These are phyloP conservation scores for Metacarcinus magister DNA, from an alignment of 2,888 invertebrate genomes.

Conservation along the genomic window DNA sequence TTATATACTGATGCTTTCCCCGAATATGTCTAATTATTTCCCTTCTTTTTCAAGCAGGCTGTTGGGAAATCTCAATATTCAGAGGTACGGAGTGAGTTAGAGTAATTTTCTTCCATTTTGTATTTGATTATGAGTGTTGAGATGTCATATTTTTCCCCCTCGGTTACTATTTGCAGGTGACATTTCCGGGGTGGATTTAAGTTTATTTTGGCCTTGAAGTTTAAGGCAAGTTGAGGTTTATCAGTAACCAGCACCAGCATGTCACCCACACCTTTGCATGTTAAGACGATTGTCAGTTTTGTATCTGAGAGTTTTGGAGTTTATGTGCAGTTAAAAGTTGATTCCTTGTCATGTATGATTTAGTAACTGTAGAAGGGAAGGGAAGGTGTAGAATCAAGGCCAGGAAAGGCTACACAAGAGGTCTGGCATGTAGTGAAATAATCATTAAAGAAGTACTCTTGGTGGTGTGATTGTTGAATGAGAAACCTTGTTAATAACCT, in stretches of 20 bases:
- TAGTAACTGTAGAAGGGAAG: background rate
- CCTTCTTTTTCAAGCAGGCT: conserved; percentile 62
- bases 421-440: too few relatives aligned
- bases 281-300: background rate
- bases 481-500: too few relatives aligned
- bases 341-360: background rate
- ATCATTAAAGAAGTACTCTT: too few relatives aligned
- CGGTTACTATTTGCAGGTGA: background rate
- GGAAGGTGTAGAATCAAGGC: too few relatives aligned
- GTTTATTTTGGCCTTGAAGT: background rate
- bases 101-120: background rate
- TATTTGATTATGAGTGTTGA: background rate
- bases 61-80: conserved; percentile 69
- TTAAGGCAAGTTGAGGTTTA: background rate
- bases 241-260: background rate
- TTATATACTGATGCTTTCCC: too few relatives aligned
- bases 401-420: too few relatives aligned
- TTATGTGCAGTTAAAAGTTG: background rate
- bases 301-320: background rate
- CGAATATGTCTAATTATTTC: background rate
- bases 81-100: conserved; percentile 69
- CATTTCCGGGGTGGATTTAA: background rate
- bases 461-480: too few relatives aligned
- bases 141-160: background rate
- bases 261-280: background rate